Evolutionary conservation across 2,797 vertebrate species (phyloP), one percentile per base, ranked within the genome.

Genomic region (Ibycter americanus): DNA sequence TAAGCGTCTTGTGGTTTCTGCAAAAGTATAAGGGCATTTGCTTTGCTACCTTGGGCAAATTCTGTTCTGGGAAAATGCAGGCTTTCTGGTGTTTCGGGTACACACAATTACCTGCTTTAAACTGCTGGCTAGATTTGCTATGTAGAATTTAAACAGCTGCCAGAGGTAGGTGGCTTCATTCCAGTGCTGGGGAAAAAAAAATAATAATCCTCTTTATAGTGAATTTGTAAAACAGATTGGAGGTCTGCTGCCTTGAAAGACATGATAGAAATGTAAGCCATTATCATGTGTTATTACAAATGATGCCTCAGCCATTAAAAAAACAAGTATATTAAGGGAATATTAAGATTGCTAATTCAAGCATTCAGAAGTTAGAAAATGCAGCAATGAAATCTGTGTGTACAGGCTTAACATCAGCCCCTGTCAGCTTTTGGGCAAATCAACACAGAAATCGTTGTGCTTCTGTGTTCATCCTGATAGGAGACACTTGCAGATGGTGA

Each of bases 271-370:
- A 96, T 87, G 61, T 80, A 90, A 96, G 83, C 71, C 71, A 78
- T 97, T 96, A 90, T 85, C 74, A 80, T 94, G 78, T 83, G 67
- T 71, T 95, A 93, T 94, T 94, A 73, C 91, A 90, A 93, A 80
- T 87, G 78, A 93, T 87, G 88, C 77, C 79, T 92, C 83, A 85
- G 74, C 77, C 86, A 92, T 94, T 95, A 85, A 76, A 73, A 89
- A 89, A 72, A 3, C 87, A 94, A 97, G 72, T 73, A 73, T 93
- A 85, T 96, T 96, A 91, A 67, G 63, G 34, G 52, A 92, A 89
- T 90, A 89, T 91, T 85, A 96, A 89, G 81, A 82, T 74, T 93
- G 88, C 49, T 92, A 96, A 95, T 95, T 96, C 91, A 94, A 91
- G 91, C 89, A 87, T 94, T 94, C 80, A 70, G 62, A 79, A 95